Evolutionary conservation across 1,140 invertebrate species (phyloP), one percentile per base, ranked within the genome.

Genomic region (Lasioglossum baleicum): DNA sequence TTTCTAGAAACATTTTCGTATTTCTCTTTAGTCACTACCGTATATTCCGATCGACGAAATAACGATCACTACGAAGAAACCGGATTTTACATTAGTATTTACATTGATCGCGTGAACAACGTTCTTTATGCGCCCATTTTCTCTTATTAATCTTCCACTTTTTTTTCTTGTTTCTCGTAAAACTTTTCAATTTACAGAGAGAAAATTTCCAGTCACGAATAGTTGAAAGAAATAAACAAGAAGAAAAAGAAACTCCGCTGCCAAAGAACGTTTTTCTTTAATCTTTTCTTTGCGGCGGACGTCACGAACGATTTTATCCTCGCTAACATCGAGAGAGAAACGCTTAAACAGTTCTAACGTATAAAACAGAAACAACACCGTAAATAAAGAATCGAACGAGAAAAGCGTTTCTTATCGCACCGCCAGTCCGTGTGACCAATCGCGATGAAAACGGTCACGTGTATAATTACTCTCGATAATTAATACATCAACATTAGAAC

Each of bases 1-100:
- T 70, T 58, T 80, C 75, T 81, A 75, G 56, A 68, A 87, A 84
- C 58, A 42, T n/a, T 22, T 48, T 64, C 60, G 35, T 11, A 22
- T 66, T 22, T 22, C 42, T 65, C 26, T 44, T 76, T 68, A 51
- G 70, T 71, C 78, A 85, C 31, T 73, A 70, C 70, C 80, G 73
- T 77, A 56, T 64, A 83, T 81, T 70, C 76, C 82, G 75, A 81
- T 88, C 74, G 71, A 77, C 71, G 78, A 83, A 86, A 71, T 79
- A 83, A 86, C 76, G 81, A 85, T 85, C 74, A 68, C 72, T 87
- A 87, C 73, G 64, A 85, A 82, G 70, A 82, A 83, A 82, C 69
- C 83, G 81, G 86, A 89, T 89, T 88, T 86, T 89, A 89, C 87
- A 89, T 88, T 83, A 83, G 72, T 89, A 89, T 89, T 88, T 89